Evolutionary conservation across 2,888 invertebrate species (phyloP).

Genomic region (Leptodirus hochenwartii): DNA sequence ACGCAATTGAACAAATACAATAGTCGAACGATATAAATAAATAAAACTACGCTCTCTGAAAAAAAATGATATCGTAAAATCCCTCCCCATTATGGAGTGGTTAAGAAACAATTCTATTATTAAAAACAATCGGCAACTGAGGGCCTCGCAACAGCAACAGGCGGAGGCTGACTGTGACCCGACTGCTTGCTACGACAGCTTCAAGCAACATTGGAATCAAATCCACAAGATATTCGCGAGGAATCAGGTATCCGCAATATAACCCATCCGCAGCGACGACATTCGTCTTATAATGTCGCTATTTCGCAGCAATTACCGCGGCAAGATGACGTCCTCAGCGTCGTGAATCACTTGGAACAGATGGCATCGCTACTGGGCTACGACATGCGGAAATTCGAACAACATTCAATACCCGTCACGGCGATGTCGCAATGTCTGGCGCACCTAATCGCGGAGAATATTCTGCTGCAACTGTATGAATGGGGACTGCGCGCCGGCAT

Average conservation of each 20-base stretch:
- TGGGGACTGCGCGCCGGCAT: conserved; percentile 76
- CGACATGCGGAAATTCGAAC: conserved; percentile 48
- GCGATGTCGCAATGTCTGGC: conserved; percentile 46
- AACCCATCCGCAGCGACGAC: neutral
- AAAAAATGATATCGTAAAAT: too few relatives aligned
- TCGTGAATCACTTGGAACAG: conserved; percentile 83
- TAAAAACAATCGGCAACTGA: conserved; percentile 19
- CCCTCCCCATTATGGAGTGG: too few relatives aligned
- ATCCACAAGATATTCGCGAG: conserved; percentile 66
- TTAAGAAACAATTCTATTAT: conserved; percentile 21
- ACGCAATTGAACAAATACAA: too few relatives aligned
- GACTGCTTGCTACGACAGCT: conserved; percentile 81
- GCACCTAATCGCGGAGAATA: conserved; percentile 66
- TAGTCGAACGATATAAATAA: too few relatives aligned
- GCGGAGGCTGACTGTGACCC: conserved; percentile 39
- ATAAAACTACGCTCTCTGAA: too few relatives aligned
- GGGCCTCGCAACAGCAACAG: conserved; percentile 15
- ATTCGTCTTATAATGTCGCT: neutral
- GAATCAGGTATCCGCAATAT: conserved; percentile 43
- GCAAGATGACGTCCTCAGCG: conserved; percentile 77
- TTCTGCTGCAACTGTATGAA: conserved; percentile 67
- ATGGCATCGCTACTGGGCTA: conserved; percentile 68
- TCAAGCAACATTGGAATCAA: conserved; percentile 89
- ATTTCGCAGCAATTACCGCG: conserved; percentile 32
- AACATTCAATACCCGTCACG: conserved; percentile 30